Conservation (phyloP, 2,797 vertebrate species). For the Emys orbicularis region DNA sequence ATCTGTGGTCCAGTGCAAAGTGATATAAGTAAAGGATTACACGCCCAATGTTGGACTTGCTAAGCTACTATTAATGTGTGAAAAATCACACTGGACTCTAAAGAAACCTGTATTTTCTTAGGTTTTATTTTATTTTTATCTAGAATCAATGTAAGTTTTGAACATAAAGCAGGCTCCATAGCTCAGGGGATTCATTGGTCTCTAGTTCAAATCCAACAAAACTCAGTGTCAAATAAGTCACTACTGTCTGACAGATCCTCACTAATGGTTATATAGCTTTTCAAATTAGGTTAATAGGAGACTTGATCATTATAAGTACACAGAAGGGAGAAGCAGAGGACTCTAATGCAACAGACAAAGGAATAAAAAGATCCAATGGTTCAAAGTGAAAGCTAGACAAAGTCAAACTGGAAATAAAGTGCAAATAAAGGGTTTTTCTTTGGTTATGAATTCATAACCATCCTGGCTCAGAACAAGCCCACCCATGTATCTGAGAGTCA, state of each 20-base stretch:
- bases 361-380: neutral
- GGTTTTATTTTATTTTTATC: slow-evolving; percentile 27
- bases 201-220: neutral
- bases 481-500: no score
- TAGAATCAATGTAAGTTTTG: neutral
- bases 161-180: neutral
- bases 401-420: neutral
- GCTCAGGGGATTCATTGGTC: neutral
- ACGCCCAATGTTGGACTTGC: no score
- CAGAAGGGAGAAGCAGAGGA: neutral
- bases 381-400: neutral
- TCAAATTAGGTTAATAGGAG: neutral
- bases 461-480: no score
- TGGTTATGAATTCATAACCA: no score
- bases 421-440: neutral
- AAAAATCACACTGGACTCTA: neutral
- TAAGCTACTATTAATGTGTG: no score
- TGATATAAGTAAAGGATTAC: no score
- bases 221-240: neutral
- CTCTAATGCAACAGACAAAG: no score
- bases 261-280: neutral
- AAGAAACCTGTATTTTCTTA: neutral
- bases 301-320: neutral
- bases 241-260: neutral
- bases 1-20: no score